Evolutionary conservation across 1,140 invertebrate species (phyloP), one percentile per base, ranked within the genome.

Genomic region (Yoshiicerus persimilis): DNA sequence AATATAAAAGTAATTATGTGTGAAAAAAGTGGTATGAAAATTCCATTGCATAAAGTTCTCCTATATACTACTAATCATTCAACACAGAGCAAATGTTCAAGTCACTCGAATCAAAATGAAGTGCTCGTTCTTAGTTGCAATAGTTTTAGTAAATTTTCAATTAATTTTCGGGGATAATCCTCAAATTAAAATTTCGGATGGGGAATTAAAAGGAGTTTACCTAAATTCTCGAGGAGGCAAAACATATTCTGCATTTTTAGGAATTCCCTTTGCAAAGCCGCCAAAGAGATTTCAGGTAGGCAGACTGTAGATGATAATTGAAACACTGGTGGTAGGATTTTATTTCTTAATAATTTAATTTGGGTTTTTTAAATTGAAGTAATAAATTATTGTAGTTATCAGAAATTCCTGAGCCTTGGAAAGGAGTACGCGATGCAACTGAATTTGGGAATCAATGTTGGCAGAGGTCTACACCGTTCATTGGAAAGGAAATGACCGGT

Each of bases 351-450:
- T 6, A 41, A 2, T 41, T 41, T 13, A 2, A 6, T 41, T 13
- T 41, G 39, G 2, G 2, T 13, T 41, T 9, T 41, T 13, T 41
- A 4, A n/a, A n/a, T n/a, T n/a, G n/a, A 6, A 41, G 39, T 5
- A 5, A 47, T 20, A 4, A 47, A 47, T 47, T 47, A n/a, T n/a
- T n/a, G n/a, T 34, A 87, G 88, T 38, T 85, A 25, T 92, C 93
- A 16, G 91, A 92, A 90, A 90, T 91, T 32, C 34, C 92, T 25
- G 89, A 91, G 38, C 86, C 92, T 85, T 94, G 93, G 93, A 36
- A 83, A 6, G 93, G 93, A 5, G 91, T 92, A 41, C 88, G 93
- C 85, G 85, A 92, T 2, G 93, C 93, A 6, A 93, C 91, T 0
- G 92, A 92, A 87, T 91, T 90, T 84, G 92, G 92, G 1, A 90